Conservation (phyloP, 2,113 vertebrate genomes). For the Hydropotes inermis region DNA sequence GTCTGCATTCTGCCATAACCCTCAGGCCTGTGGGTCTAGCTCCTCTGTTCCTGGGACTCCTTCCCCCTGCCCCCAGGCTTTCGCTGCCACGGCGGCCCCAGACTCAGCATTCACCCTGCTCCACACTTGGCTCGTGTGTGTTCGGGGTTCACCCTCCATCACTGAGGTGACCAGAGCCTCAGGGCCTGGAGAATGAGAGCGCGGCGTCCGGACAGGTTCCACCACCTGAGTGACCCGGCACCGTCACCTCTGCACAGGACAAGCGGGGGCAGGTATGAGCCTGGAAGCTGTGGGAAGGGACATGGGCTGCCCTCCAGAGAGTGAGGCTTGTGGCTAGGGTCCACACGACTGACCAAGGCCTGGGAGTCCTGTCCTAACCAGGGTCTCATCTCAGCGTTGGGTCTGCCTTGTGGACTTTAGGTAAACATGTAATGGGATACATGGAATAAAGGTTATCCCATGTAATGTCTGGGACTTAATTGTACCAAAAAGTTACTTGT, state of each 20-base stretch:
- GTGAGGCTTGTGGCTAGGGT: not conserved
- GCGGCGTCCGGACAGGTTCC: rapidly evolving
- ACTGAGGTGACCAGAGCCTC: not conserved
- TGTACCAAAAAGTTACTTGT: not conserved
- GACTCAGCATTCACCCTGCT: not conserved
- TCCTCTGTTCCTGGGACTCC: not conserved
- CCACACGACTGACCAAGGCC: not conserved
- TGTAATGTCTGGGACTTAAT: not conserved
- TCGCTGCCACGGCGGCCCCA: rapidly evolving
- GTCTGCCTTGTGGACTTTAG: not conserved
- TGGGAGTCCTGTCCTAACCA: not conserved
- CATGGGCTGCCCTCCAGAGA: not conserved
- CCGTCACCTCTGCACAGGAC: not conserved
- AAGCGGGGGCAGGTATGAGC: no score
- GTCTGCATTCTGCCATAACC: not conserved
- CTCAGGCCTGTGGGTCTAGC: not conserved
- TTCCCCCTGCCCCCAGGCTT: not conserved
- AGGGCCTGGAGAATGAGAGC: not conserved
- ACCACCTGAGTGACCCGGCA: not conserved
- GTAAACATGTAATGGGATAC: not conserved
- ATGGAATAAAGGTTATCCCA: not conserved
- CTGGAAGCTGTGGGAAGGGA: not conserved
- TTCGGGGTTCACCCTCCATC: not conserved
- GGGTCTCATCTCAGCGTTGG: not conserved
- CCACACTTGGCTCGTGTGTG: not conserved